Base-by-base conservation (phyloP, 2,113 vertebrate species). In the Scartelaos histophorus region DNA sequence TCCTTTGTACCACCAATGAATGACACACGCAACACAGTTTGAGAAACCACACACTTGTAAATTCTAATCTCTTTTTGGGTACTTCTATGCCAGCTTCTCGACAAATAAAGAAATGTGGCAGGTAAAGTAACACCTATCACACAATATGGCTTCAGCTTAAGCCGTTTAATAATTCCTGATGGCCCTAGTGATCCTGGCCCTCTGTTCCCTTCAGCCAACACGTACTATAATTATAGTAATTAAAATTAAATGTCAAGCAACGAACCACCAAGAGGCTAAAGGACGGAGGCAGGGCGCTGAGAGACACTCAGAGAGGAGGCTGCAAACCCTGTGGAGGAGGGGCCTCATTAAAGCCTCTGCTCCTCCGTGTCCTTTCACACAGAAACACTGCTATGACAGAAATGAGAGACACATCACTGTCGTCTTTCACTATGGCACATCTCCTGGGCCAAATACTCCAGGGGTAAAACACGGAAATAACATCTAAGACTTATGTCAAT, bases 191-290 rank as follows among this genome's bases (percentile, higher is more conserved):
- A 25, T 74, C n/a, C 43, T 12, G 11, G 53, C 67, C 62, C 60
- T 70, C 38, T 43, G 67, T 71, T 51, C 71, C 70, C 51, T 76
- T 49, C n/a, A 35, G 67, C 65, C 70, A 51, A 78, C 66, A 73
- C 24, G 21, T 65, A 70, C 13, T 51, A 65, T 69, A 88, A 89
- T 83, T 60, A 64, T 69, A 60, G 68, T 64, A 69, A 80, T 75
- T 80, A 76, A 61, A 81, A 71, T 77, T 47, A 79, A 79, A 88
- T 78, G 78, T 82, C 78, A 79, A 62, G 69, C 53, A 71, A 58
- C 16, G 54, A 47, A 82, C 57, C 79, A 80, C 54, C 16, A 65
- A 70, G 60, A 82, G 79, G 76, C 69, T 66, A 66, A 73, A 78
- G 71, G 73, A 77, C 66, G 60, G 11, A n/a, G 62, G 67, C 43